Evolutionary conservation across 1,140 invertebrate genomes (phyloP).

Genomic region (Pseudomyrmex sp.): DNA sequence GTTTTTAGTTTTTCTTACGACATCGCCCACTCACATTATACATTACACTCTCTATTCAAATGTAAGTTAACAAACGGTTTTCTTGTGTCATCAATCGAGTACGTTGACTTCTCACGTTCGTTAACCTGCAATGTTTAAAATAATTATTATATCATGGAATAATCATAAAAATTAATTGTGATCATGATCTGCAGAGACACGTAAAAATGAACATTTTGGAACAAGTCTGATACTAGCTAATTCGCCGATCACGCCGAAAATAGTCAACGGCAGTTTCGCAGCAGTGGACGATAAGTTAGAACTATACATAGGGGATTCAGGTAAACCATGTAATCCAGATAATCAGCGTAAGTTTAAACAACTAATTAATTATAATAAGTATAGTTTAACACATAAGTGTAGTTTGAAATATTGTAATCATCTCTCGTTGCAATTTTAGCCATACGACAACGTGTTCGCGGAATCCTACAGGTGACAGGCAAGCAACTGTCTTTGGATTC

Average conservation of each 20-base stretch:
- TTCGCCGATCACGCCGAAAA: conserved; percentile 98
- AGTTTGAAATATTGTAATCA: background rate
- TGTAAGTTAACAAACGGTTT: conserved; percentile 10
- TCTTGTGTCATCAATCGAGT: background rate
- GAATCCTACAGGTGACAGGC: conserved; percentile 93
- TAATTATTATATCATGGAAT: too few relatives aligned
- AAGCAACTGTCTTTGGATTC: conserved; percentile 96
- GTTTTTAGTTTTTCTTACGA: conserved; percentile 25
- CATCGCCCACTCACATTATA: background rate
- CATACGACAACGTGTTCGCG: conserved; percentile 93
- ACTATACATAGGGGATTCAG: conserved; percentile 91
- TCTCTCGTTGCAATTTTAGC: conserved; percentile 82
- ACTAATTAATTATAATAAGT: background rate
- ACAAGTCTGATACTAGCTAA: conserved; percentile 97
- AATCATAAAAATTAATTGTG: background rate
- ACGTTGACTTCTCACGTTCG: background rate
- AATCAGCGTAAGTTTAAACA: background rate
- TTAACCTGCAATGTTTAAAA: conserved; percentile 15
- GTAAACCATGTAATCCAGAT: conserved; percentile 77
- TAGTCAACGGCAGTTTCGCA: conserved; percentile 98
- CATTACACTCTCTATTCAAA: conserved; percentile 31
- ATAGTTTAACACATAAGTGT: too few relatives aligned
- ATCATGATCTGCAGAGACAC: conserved; percentile 88
- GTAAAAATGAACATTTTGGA: conserved; percentile 94
- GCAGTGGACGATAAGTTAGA: conserved; percentile 96